Evolutionary conservation across 2,888 invertebrate species (phyloP), one percentile per base, ranked within the genome.

Genomic region (Drosophila infuscata): DNA sequence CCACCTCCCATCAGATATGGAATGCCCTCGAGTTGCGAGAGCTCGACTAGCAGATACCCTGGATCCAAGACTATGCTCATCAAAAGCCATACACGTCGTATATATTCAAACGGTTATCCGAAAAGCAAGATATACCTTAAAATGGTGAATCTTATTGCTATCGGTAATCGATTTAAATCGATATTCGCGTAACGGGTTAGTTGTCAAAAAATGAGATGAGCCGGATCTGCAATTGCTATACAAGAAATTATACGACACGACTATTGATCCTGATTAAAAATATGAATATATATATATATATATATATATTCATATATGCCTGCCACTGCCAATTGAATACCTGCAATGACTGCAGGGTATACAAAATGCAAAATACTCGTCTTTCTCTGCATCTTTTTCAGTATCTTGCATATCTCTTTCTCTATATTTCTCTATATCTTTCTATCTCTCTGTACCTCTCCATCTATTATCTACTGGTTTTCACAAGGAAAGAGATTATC

Each of bases 291-390:
- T 30, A 30, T 30, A 6, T 32, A 32, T 32, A 17, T 17, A n/a
- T 38, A 43, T 38, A 17, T 11, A n/a, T n/a, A 20, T n/a, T n/a
- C n/a, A 9, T 9, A 41, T 20, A 46, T 20, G 7, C 20, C 0
- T 17, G n/a, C 30, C 29, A 17, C 30, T 17, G 49, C 29, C 20
- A 36, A 36, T 36, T 15, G 35, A 35, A 30, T 30, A 30, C 0
- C 30, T 35, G 35, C 35, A 35, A 35, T 35, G 35, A 1, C 17
- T 38, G 38, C 9, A n/a, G 41, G 41, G 9, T n/a, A 41, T 41
- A 36, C n/a, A n/a, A 60, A 59, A 61, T 54, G 17, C 49, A 66
- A 61, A 41, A 60, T 38, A 54, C 36, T 29, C 29, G 4, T 38
- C 2, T 54, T 9, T 17, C 38, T 12, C 29, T 25, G 15, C 1